Evolutionary conservation across 2,113 vertebrate species (phyloP), one percentile per base, ranked within the genome.

Genomic region (Ceyx margarethae): DNA sequence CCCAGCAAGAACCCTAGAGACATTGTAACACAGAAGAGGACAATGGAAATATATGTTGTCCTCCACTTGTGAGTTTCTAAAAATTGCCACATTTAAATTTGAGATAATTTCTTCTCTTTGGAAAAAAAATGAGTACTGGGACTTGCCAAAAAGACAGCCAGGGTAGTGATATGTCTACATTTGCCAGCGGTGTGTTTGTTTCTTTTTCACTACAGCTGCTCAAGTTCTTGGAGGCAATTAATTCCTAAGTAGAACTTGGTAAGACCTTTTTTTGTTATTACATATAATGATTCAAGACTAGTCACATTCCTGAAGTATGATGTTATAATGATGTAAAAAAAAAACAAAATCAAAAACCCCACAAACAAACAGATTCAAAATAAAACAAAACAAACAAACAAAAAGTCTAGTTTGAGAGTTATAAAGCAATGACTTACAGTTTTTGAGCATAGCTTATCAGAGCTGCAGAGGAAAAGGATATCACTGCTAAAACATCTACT

Each of bases 1-100:
- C 13, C 19, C 69, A 76, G 72, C 7, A 80, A 50, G 62, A 72
- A 12, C 14, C 8, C 35, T 21, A 48, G 13, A 66, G 67, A 40
- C 6, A n/a, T 6, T 20, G 1, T 10, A 68, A 50, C 0, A 8
- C 57, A 40, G 11, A 42, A 13, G 5, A 54, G 13, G 20, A 16
- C 69, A 87, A 29, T 5, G 17, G 61, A 8, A 69, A 21, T 37
- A 10, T 10, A 11, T 1, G 1, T 5, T 3, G 7, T 33, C 31
- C 40, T 72, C 16, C 31, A 5, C 37, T 54, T 75, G 13, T 54
- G 64, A 80, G 8, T 22, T 35, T 53, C 22, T 50, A 79, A 50
- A 43, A 71, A 10, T 9, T 9, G 4, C 21, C 54, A 31, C 7
- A 45, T 58, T 85, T 85, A 64, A 45, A 71, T n/a, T 40, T n/a